Base-by-base conservation (phyloP, 2,888 invertebrate genomes). In the Drosophila maculinotata region DNA sequence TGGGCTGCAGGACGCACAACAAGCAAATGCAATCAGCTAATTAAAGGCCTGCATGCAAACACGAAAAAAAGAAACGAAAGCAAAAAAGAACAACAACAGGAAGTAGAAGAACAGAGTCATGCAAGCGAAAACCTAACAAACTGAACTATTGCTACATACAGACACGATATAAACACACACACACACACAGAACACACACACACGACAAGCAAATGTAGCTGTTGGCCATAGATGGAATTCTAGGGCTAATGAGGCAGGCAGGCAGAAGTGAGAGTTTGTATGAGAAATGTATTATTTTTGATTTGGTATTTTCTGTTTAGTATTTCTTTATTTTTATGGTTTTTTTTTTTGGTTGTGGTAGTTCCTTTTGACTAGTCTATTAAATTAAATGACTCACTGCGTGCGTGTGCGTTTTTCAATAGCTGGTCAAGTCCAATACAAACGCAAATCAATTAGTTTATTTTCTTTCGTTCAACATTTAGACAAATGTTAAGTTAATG, bases 331-430 rank as follows among this genome's bases (percentile, higher is more conserved):
- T 33, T 35, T 64, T 35, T 23, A 60, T 38, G 31, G 64, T 54
- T 15, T 63, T 31, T 38, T 47, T 20, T 31, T 63, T 45, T 58
- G 23, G n/a, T n/a, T n/a, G n/a, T n/a, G n/a, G 35, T 53, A 31
- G 17, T 39, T 48, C 36, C n/a, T 53, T 58, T 53, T 44, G 49
- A 71, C 67, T 60, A 57, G 23, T 57, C 56, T 71, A 71, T 45
- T 39, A 28, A 42, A 59, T 60, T 31, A 48, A 42, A 47, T 71
- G 90, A 91, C 92, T 92, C 92, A 92, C 92, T 92, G 92, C 91
- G 92, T 92, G 92, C 92, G 92, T 91, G 90, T 92, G 92, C 92
- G 91, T 84, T 79, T 70, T 68, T 73, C 57, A 86, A 87, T 87
- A 63, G 89, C 89, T 84, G 89, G 88, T 81, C 76, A 88, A 90